Conservation (phyloP, 2,113 vertebrate genomes). For the Melanerpes formicivorus region DNA sequence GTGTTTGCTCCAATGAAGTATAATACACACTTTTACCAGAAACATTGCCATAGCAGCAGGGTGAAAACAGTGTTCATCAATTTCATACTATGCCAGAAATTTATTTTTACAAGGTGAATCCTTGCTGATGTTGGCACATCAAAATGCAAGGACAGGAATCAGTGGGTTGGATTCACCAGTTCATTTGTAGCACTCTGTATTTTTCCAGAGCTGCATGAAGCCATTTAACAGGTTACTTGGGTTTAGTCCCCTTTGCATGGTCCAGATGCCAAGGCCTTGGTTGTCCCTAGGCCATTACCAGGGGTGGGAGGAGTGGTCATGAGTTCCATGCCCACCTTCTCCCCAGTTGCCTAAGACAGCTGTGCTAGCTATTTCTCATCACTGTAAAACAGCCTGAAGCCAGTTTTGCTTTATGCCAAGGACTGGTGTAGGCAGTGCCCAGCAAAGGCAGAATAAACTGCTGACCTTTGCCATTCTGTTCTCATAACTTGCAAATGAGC, state of each 20-base stretch:
- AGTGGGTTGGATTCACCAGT: background rate
- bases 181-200: background rate
- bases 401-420: background rate
- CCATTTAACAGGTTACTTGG: background rate
- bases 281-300: background rate
- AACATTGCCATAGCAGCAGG: background rate
- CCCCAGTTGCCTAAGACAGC: background rate
- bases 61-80: background rate
- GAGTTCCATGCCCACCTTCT: background rate
- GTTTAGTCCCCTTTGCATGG: background rate
- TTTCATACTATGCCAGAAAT: background rate
- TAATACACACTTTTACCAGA: background rate
- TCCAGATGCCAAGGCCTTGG: background rate
- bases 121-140: background rate
- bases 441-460: conserved; percentile 8
- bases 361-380: background rate
- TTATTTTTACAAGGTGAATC: background rate
- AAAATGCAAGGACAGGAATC: background rate
- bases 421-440: background rate
- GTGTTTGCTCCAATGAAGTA: background rate
- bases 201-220: background rate
- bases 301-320: background rate
- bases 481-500: conserved; percentile 40
- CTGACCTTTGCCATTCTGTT: conserved; percentile 62
- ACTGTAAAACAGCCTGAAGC: background rate